Percentiles rank a stretch among this genome's conserved stretches.
phyloP scores from a whole-genome alignment of 2,797 vertebrate species.

The Ibycter americanus region DNA sequence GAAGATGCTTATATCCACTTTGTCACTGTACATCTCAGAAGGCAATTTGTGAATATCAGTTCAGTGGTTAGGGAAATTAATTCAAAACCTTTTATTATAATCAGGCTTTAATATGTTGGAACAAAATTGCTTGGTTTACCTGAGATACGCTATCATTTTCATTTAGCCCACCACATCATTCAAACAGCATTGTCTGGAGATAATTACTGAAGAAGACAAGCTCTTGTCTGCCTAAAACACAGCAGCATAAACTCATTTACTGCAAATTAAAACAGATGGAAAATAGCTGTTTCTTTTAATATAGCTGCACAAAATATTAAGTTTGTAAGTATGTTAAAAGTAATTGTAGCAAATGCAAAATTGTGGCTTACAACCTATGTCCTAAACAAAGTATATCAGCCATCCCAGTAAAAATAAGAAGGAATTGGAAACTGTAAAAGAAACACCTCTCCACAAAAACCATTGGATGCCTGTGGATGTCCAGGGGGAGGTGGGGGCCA shows the following conservation, averaged over 20 bases:
- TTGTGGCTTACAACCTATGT: background rate
- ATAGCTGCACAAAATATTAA: background rate
- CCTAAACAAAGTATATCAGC: background rate
- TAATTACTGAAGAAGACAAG: conserved; percentile 9
- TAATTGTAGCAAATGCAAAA: background rate
- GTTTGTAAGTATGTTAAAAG: background rate
- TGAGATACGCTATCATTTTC: background rate
- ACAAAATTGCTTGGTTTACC: background rate
- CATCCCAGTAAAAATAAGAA: background rate
- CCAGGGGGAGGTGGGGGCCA: no score
- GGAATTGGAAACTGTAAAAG: background rate
- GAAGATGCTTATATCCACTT: background rate
- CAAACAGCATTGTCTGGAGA: background rate
- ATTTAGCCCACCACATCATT: conserved; percentile 2
- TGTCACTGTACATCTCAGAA: background rate
- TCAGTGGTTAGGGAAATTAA: background rate
- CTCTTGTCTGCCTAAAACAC: background rate
- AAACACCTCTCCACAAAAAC: background rate
- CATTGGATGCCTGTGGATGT: background rate
- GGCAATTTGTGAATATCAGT: background rate
- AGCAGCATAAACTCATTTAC: background rate
- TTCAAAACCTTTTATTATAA: background rate
- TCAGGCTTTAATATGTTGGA: background rate
- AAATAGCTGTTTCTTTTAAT: conserved; percentile 9
- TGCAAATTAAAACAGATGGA: conserved; percentile 24